Conservation (phyloP, 1,140 invertebrate species). For the Euschistus heros region DNA sequence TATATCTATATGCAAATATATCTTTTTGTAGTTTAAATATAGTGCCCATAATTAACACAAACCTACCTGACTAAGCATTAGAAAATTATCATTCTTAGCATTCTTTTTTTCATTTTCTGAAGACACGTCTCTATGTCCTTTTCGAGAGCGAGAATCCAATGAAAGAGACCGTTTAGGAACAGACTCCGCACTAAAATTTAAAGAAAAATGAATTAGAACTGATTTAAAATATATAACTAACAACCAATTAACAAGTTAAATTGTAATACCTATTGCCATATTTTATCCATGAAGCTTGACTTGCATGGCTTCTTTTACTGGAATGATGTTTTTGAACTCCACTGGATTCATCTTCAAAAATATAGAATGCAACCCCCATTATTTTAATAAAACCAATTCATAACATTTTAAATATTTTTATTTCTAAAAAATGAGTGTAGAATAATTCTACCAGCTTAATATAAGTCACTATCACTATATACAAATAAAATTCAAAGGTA, state of each 20-base stretch:
- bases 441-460: too few relatives aligned
- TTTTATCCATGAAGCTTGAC: conserved; percentile 9
- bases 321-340: conserved; percentile 20
- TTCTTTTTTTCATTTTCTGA: conserved; percentile 36
- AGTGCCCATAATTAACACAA: neutral
- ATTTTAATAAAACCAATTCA: too few relatives aligned
- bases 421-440: too few relatives aligned
- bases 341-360: conserved; percentile 15
- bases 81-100: conserved; percentile 24
- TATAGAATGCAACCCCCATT: neutral
- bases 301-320: conserved; percentile 10
- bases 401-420: too few relatives aligned
- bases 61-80: conserved; percentile 26
- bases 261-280: conserved; percentile 1
- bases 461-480: too few relatives aligned
- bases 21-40: too few relatives aligned
- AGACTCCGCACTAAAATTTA: conserved; percentile 15
- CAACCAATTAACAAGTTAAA: neutral
- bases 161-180: conserved; percentile 22
- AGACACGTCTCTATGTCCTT: conserved; percentile 38
- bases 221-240: neutral
- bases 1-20: neutral
- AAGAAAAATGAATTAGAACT: neutral
- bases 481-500: too few relatives aligned
- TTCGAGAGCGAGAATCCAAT: conserved; percentile 34